Evolutionary conservation across 2,797 vertebrate species (phyloP), one percentile per base, ranked within the genome.

Genomic region (Gadopsis bispinosus): DNA sequence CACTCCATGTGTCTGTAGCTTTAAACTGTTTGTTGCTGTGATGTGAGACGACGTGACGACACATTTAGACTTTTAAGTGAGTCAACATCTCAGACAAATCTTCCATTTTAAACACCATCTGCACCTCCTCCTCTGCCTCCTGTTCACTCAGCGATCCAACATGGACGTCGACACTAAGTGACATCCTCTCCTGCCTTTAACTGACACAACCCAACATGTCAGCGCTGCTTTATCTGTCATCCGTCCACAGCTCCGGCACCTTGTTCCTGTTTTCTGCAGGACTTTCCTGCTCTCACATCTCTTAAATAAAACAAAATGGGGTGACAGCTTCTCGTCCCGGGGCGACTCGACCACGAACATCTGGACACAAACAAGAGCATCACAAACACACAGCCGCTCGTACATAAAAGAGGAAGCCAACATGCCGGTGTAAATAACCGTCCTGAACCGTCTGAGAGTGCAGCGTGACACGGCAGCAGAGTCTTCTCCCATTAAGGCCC

Each of bases 401-500:
- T 63, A 39, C 87, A 85, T 91, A 85, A 91, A 94, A 90, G 50
- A 76, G 77, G 84, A 73, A 65, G 90, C 90, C 93, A 92, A 90
- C 81, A 89, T 12, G 88, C 81, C 84, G 70, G 80, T 53, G 79
- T 76, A 68, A 83, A 91, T 88, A 89, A 90, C 68, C 71, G 29
- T 69, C 75, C 53, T 58, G 83, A 50, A 77, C 70, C 65, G 50
- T 64, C 63, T 1, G 33, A 75, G 86, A 59, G 79, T 19, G 35
- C 72, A 19, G 53, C 59, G 80, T 84, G 92, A 93, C 90, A 86
- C 63, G 62, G 81, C 84, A 55, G 79, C 87, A 70, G 75, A 73
- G 75, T 62, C 79, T 69, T 79, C 86, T 93, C 93, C 93, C 93
- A 90, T 94, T 91, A 93, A 94, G 92, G 89, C 91, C 90, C 92